Base-by-base conservation (phyloP, 2,888 invertebrate species). In the Pyralis farinalis region DNA sequence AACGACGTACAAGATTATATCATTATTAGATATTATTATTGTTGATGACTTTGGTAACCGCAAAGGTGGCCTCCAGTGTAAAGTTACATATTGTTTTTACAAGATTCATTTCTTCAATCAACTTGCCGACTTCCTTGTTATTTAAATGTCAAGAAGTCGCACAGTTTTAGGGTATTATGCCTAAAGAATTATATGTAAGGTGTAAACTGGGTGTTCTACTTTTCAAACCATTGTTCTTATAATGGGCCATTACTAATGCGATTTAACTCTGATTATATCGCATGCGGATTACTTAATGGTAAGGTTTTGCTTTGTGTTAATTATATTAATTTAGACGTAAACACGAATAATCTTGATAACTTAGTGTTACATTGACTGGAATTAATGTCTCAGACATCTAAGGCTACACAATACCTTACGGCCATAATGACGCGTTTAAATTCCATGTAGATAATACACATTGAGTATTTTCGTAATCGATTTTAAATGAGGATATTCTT, bases 401-500 rank as follows among this genome's bases (percentile, higher is more conserved):
- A 27, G 7, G 9, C 8, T 27, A 6, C 7, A 6, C 27, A n/a
- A n/a, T n/a, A n/a, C 2, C 7, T n/a, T 27, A 27, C 9, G 1
- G 9, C 9, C 9, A 30, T 10, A 30, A 11, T 1, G 10, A 11
- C 7, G 9, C 10, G 4, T 30, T 30, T 10, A 22, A 34, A 34
- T 21, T 22, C 9, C 34, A 34, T 25, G 2, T 10, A 22, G 8
- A 11, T 21, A 20, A 5, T 21, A 34, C 16, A 33, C 7, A 34
- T 37, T 37, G 21, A 30, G 35, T 33, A 34, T 57, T 55, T 63
- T 63, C 56, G 53, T 61, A 58, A 60, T 58, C 47, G 53, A 61
- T 51, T 68, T 58, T 53, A 53, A 58, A 64, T 53, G 53, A 55
- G 55, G 58, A 67, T 63, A 72, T 69, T 71, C 63, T 62, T 70